These are phyloP conservation scores for Cyclophora albipunctata DNA, from an alignment of 2,888 invertebrate genomes.

Conservation along the genomic window DNA sequence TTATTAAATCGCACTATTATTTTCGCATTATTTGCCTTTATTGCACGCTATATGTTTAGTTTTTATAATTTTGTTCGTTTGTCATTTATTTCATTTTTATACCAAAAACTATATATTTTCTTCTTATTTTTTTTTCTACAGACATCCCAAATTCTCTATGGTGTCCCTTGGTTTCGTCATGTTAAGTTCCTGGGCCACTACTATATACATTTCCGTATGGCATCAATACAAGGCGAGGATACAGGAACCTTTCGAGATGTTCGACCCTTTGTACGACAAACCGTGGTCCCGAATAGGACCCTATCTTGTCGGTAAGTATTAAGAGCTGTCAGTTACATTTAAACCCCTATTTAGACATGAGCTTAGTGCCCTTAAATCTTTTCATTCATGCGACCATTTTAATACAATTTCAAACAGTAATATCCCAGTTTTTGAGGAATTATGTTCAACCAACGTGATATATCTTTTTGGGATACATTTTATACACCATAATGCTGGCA, in stretches of 20 bases:
- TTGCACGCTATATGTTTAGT: too few species aligned
- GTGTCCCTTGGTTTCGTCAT: slow-evolving; percentile 75
- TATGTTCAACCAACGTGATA: too few species aligned
- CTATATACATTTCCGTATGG: slow-evolving; percentile 83
- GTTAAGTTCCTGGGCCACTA: slow-evolving; percentile 83
- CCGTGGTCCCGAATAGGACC: slow-evolving; percentile 89
- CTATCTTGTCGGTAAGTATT: slow-evolving; percentile 81
- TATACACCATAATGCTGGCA: too few species aligned
- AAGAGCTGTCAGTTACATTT: neutral
- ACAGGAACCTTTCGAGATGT: slow-evolving; percentile 87
- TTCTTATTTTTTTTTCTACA: slow-evolving; percentile 28
- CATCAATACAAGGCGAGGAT: slow-evolving; percentile 84
- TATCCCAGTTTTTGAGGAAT: too few species aligned
- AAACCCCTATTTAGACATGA: slow-evolving; percentile 4
- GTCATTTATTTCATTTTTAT: too few species aligned
- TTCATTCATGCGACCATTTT: too few species aligned
- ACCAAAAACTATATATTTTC: too few species aligned
- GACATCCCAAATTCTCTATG: slow-evolving; percentile 79
- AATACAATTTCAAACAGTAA: too few species aligned
- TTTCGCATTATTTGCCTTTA: too few species aligned
- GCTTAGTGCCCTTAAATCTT: neutral
- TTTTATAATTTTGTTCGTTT: too few species aligned
- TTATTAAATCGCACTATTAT: too few species aligned
- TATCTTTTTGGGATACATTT: too few species aligned
- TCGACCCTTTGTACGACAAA: slow-evolving; percentile 88